Base-by-base conservation (phyloP, 1,140 invertebrate genomes). In the Phymorhynchus buccinoides region DNA sequence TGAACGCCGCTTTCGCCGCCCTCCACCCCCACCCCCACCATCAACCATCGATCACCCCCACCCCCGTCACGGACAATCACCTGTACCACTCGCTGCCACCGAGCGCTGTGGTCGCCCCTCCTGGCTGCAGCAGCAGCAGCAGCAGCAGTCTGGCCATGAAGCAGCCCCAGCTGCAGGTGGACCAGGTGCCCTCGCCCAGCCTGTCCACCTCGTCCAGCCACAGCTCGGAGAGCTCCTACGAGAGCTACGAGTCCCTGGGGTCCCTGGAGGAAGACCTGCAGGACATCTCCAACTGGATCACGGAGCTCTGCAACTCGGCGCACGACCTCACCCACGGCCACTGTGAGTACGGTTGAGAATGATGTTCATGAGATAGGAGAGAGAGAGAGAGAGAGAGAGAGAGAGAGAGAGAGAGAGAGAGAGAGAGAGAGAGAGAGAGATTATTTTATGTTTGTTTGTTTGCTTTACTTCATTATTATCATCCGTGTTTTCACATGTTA, bases 201-300 rank as follows among this genome's bases (percentile, higher is more conserved):
- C 62, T 86, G 42, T 73, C 77, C 41, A 81, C 73, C 16, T n/a
- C 82, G 32, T 82, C 80, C 41, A 62, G 41, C 35, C 71, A 83
- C 52, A 42, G 73, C 32, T 82, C 79, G 68, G 73, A 71, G 4
- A 79, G 44, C 48, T 48, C 56, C 27, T 79, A 73, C 80, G 83
- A 83, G 41, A 75, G 48, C 42, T 85, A 87, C 32, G 73, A 78
- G 42, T 32, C n/a, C 0, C 27, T 52, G 68, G 86, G 84, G 2
- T 79, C 52, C 3, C 39, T 85, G 52, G 84, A 85, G 80, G 84
- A 85, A 66, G 86, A 84, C 18, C 77, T 87, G 52, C 80, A 83
- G 37, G 86, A 87, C 77, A 83, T 87, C 30, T 87, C 86, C 73
- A 85, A 87, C 75, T 87, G 86, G 86, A 87, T 87, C 86, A 85